Conservation (phyloP, 2,797 vertebrate genomes). For the Ficedula albicollis region DNA sequence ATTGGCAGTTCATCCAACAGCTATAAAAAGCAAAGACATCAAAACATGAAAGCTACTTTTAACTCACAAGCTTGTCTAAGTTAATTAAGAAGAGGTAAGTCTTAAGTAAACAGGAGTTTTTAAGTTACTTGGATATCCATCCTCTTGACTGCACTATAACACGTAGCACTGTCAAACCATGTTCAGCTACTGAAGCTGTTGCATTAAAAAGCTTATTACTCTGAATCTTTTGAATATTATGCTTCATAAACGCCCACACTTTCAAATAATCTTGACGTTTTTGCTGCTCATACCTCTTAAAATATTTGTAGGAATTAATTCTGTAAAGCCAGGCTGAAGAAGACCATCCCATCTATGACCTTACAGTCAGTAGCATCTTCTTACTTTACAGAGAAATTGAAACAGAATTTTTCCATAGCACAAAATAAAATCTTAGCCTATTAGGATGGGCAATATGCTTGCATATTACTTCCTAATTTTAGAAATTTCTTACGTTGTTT, state of each 20-base stretch:
- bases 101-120: background rate
- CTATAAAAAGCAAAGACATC: constrained; percentile 77
- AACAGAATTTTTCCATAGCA: background rate
- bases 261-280: background rate
- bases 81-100: background rate
- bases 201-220: background rate
- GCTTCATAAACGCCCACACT: fast-evolving
- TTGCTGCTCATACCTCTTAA: background rate
- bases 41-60: constrained; percentile 25
- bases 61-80: background rate
- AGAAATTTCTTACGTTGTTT: background rate
- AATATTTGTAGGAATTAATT: background rate
- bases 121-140: background rate
- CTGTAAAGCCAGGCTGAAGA: background rate
- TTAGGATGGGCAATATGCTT: background rate
- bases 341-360: background rate
- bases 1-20: constrained; percentile 97
- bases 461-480: background rate
- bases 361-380: background rate
- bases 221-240: background rate
- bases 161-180: background rate
- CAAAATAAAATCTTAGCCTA: background rate
- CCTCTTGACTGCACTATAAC: background rate
- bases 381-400: background rate
- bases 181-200: background rate